Base-by-base conservation (phyloP, 1,140 invertebrate genomes). In the Caenorhabditis inopinata region DNA sequence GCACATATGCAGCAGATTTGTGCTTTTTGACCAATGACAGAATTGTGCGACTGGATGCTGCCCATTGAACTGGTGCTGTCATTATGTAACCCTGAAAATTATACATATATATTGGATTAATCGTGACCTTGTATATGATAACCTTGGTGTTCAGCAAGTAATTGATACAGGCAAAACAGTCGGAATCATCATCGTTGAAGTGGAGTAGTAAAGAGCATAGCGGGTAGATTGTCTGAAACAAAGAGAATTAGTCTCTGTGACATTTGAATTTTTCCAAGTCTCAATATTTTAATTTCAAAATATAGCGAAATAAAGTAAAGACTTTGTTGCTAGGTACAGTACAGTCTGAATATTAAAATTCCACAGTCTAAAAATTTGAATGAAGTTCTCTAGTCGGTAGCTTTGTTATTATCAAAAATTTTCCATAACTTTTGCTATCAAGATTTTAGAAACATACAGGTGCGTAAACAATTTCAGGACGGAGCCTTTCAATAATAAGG, bases 181-280 rank as follows among this genome's bases (percentile, higher is more conserved):
- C 88, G 1, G 85, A 58, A 23, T 88, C 87, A 46, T 88, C 85
- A 29, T 76, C 62, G 46, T 87, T 77, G 79, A 85, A 88, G 58
- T 88, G 87, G 11, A 88, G 83, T 23, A 88, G 83, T 38, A 88
- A 48, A 38, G 87, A 86, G 68, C 85, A 86, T 21, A 88, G 45
- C 9, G 86, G 86, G 53, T 87, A 87, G 9, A 87, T 81, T 38
- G 89, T 86, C 86, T 87, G 76, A 79, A 84, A 82, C n/a, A n/a
- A n/a, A n/a, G 2, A 46, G 5, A 1, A 23, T 23, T 16, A 16
- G 11, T 21, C 11, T 62, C 25, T 62, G 21, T 62, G 12, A 16
- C 53, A 12, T 62, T 12, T 23, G 12, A 16, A n/a, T n/a, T n/a
- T n/a, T n/a, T n/a, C n/a, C n/a, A n/a, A n/a, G n/a, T 62, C 53